Conservation (phyloP, 2,113 vertebrate species). For the Lepus europaeus region DNA sequence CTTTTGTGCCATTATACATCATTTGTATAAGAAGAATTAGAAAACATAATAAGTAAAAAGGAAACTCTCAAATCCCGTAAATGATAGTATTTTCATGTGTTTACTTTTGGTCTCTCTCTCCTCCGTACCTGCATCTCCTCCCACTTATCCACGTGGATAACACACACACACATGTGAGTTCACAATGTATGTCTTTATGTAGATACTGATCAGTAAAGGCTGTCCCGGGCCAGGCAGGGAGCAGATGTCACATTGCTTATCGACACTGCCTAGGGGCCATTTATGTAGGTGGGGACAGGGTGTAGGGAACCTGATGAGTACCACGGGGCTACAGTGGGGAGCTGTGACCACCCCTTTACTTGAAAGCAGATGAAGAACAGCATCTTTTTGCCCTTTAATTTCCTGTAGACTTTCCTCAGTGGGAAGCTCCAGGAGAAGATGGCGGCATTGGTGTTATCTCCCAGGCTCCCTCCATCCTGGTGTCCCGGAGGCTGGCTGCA, state of each 20-base stretch:
- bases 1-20: slow-evolving; percentile 9
- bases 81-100: not conserved
- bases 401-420: not conserved
- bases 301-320: not conserved
- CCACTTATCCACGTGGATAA: not conserved
- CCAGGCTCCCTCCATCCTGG: not conserved
- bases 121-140: not conserved
- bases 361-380: not conserved
- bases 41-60: slow-evolving; percentile 23
- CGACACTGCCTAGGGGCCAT: not conserved
- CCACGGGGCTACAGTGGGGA: not conserved
- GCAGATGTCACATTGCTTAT: not conserved
- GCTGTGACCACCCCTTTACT: not conserved
- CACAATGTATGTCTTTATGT: not conserved
- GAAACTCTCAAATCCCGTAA: not conserved
- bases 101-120: not conserved
- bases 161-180: not conserved
- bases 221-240: not conserved
- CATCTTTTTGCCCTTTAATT: not conserved
- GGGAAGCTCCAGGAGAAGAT: not conserved
- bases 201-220: not conserved
- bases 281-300: not conserved
- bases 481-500: not conserved
- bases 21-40: slow-evolving; percentile 6
- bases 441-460: too few species aligned